A percentile compares a stretch with the other conserved stretches of the same genome.
Conservation (phyloP, 1,140 invertebrate genomes). For the Proctacanthus coquilletti region DNA sequence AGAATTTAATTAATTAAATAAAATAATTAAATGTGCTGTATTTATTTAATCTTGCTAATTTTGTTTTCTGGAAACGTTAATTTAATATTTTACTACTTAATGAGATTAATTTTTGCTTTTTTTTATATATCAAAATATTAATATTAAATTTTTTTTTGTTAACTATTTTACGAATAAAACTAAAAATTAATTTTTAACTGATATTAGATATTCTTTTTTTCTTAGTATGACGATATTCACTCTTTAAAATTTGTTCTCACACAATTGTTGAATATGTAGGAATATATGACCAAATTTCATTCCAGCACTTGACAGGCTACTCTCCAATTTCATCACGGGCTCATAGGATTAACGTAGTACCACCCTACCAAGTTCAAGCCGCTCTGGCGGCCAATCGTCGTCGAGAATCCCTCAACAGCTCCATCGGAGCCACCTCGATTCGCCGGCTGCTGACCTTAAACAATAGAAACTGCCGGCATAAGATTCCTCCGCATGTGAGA, state of each 20-base stretch:
- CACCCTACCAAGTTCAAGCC: slow-evolving; percentile 25
- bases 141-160: too few species aligned
- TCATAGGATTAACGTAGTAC: slow-evolving; percentile 34
- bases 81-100: too few species aligned
- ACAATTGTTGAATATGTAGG: too few species aligned
- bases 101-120: too few species aligned
- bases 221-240: slow-evolving; percentile 3
- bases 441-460: slow-evolving; percentile 40
- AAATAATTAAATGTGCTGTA: too few species aligned
- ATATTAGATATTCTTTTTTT: slow-evolving; percentile 1
- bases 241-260: too few species aligned
- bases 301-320: slow-evolving; percentile 41
- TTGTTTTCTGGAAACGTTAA: too few species aligned
- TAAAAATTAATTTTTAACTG: slow-evolving; percentile 2
- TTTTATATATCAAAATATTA: too few species aligned
- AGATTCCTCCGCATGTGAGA: slow-evolving; percentile 34
- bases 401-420: slow-evolving; percentile 45
- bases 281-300: too few species aligned
- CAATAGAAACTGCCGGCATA: slow-evolving; percentile 35
- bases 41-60: too few species aligned
- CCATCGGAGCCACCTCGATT: slow-evolving; percentile 47
- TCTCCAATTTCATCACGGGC: slow-evolving; percentile 38
- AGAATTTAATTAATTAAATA: too few species aligned
- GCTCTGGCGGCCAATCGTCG: slow-evolving; percentile 31
- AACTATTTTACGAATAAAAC: slow-evolving; percentile 1